Evolutionary conservation across 2,113 vertebrate species (phyloP).

Genomic region (Clarias gariepinus): DNA sequence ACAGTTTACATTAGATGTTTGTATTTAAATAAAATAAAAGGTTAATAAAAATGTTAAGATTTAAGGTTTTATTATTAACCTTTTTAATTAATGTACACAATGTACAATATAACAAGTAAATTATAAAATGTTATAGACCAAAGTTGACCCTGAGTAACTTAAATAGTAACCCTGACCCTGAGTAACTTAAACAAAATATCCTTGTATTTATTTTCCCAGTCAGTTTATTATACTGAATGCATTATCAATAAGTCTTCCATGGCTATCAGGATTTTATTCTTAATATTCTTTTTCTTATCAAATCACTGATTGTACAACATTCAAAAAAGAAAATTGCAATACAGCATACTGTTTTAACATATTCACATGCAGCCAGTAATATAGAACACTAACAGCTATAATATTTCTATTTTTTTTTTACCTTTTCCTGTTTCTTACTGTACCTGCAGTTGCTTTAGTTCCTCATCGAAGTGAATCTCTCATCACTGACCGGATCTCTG

Average conservation of each 20-base stretch:
- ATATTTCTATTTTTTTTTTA: not conserved
- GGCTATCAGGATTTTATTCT: not conserved
- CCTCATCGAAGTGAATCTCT: not conserved
- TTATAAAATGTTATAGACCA: too few relatives aligned
- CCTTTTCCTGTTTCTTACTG: not conserved
- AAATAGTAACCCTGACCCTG: too few relatives aligned
- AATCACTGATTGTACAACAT: not conserved
- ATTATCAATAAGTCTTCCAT: not conserved
- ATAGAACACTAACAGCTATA: not conserved
- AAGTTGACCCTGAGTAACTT: too few relatives aligned
- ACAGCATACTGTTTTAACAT: not conserved
- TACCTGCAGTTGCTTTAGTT: not conserved
- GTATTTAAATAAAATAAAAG: not conserved
- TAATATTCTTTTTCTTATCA: not conserved
- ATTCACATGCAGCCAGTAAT: not conserved
- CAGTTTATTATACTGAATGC: too few relatives aligned
- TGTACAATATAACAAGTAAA: too few relatives aligned
- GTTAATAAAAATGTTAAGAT: not conserved
- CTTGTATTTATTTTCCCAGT: too few relatives aligned
- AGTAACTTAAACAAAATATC: too few relatives aligned
- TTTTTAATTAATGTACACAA: too few relatives aligned
- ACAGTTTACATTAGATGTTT: not conserved
- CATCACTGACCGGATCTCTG: not conserved
- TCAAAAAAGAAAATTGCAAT: not conserved
- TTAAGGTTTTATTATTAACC: not conserved